These are phyloP conservation scores for Brachirus orientalis DNA, from an alignment of 2,113 vertebrate genomes.

Conservation along the genomic window DNA sequence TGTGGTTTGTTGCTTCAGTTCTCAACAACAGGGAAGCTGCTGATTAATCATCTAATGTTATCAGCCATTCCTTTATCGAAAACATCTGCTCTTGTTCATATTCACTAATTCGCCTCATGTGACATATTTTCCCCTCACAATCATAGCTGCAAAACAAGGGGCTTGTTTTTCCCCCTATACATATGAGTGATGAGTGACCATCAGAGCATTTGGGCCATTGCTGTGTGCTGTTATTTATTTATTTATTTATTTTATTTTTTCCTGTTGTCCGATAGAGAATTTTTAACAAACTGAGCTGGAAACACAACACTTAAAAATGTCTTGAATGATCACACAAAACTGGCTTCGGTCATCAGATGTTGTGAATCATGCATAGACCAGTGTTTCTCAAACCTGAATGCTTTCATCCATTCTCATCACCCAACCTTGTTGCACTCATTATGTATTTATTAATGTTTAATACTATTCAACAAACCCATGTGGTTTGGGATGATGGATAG, in stretches of 20 bases:
- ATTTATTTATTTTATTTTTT: neutral
- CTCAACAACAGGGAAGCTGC: constrained; percentile 20
- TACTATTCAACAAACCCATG: constrained; percentile 47
- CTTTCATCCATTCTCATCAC: constrained; percentile 34
- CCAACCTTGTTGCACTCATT: constrained; percentile 31
- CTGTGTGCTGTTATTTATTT: too few relatives aligned
- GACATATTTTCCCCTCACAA: constrained; percentile 54
- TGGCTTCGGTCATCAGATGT: neutral
- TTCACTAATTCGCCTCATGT: constrained; percentile 25
- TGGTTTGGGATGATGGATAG: constrained; percentile 46
- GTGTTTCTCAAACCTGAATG: too few relatives aligned
- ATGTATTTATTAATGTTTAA: constrained; percentile 54
- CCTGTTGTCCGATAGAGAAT: neutral
- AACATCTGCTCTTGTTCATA: constrained; percentile 59
- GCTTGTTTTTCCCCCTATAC: too few relatives aligned
- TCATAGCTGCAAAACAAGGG: constrained; percentile 62
- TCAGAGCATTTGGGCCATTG: constrained; percentile 18
- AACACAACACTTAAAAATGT: neutral
- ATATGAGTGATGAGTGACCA: constrained; percentile 58
- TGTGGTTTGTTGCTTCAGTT: neutral
- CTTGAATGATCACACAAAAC: neutral
- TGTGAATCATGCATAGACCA: neutral
- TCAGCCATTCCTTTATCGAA: constrained; percentile 69
- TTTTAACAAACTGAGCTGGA: neutral
- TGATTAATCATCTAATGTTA: constrained; percentile 67